Evolutionary conservation across 2,888 invertebrate genomes (phyloP), one percentile per base, ranked within the genome.

Genomic region (Leucophenga maculata): DNA sequence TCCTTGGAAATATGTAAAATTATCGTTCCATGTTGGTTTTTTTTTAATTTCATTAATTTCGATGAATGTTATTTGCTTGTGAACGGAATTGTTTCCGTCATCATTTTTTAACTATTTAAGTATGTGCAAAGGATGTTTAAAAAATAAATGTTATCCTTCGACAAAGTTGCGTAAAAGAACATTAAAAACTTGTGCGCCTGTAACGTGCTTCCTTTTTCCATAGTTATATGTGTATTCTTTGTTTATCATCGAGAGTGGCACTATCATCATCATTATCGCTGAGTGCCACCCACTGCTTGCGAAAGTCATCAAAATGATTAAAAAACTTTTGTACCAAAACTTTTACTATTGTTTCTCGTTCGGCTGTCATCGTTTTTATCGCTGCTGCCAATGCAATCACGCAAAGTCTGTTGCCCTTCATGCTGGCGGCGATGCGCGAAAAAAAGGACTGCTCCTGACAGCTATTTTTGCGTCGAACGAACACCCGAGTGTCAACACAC

Each of bases 361-460:
- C 32, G 32, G 8, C 32, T n/a, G 32, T 32, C 32, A 8, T 32
- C 32, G 32, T 32, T 32, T 6, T 32, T 32, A 32, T 6, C 32
- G 32, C 32, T n/a, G n/a, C n/a, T n/a, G n/a, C n/a, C n/a, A 32
- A 32, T 32, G 32, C 32, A 32, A 32, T 32, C 3, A 32, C 32
- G 32, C 32, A 8, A 32, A 32, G 3, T 32, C 32, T 32, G 32
- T 8, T 6, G 32, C 32, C 8, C 32, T 6, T 32, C 8, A 32
- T 32, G 32, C 32, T 32, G 32, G 32, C 32, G 32, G 32, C 32
- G 8, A 32, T 32, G 73, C 74, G 71, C 76, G 60, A 31, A 26
- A 54, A 65, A 70, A 72, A 64, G 73, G 73, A 75, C 72, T 70
- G 74, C 70, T 75, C 74, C 72, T 60, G 60, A 16, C 60, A 55